Conservation (phyloP, 1,140 invertebrate genomes). For the Tribolium castaneum region DNA sequence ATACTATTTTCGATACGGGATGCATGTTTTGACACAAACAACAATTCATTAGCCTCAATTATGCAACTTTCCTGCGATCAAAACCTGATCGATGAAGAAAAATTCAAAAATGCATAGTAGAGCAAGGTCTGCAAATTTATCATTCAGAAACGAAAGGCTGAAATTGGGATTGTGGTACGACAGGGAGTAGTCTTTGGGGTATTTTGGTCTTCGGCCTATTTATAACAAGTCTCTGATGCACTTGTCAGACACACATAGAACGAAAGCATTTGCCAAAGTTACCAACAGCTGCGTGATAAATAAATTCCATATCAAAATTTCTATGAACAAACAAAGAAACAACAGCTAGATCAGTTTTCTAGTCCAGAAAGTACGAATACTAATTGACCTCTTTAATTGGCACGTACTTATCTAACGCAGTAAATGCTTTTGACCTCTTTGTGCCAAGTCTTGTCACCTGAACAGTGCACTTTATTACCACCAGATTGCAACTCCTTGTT, state of each 20-base stretch:
- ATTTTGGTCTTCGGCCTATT: slow-evolving; percentile 25
- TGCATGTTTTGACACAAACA: slow-evolving; percentile 23
- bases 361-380: background rate
- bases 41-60: slow-evolving; percentile 5
- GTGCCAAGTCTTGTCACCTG: background rate
- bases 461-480: background rate
- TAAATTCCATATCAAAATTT: slow-evolving; percentile 21
- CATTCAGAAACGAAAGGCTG: background rate
- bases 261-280: slow-evolving; percentile 20
- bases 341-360: too few relatives aligned
- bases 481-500: background rate
- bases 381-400: background rate
- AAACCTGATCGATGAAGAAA: background rate
- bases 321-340: background rate
- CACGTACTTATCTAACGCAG: background rate
- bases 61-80: background rate
- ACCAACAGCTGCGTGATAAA: slow-evolving; percentile 26
- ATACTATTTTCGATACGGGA: slow-evolving; percentile 10
- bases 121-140: background rate
- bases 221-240: slow-evolving; percentile 28
- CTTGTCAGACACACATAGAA: slow-evolving; percentile 21
- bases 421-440: background rate
- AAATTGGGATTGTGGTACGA: background rate
- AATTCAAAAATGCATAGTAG: background rate
- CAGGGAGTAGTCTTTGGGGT: background rate